Conservation (phyloP, 1,140 invertebrate species). For the Ridgeia piscesae region DNA sequence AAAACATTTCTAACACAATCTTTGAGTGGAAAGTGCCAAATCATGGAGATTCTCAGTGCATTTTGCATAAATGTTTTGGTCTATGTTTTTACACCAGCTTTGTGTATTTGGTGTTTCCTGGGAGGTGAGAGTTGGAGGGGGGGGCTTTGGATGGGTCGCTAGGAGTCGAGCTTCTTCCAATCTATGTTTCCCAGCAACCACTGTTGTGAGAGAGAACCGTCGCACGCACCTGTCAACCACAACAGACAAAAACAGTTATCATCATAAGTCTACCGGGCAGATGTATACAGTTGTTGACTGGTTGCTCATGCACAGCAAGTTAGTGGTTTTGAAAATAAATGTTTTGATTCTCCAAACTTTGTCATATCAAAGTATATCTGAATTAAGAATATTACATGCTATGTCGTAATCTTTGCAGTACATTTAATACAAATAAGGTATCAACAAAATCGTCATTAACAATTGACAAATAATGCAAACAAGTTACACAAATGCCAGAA, state of each 20-base stretch:
- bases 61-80: background rate
- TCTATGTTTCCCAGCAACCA: conserved; percentile 49
- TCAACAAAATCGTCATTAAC: too few relatives aligned
- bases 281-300: background rate
- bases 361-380: too few relatives aligned
- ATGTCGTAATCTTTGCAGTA: too few relatives aligned
- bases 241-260: conserved; percentile 20
- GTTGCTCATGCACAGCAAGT: too few relatives aligned
- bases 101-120: background rate
- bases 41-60: background rate
- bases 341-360: too few relatives aligned
- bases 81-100: background rate
- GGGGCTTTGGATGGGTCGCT: background rate
- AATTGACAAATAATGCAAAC: too few relatives aligned
- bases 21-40: background rate
- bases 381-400: too few relatives aligned
- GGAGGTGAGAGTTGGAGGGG: too few relatives aligned
- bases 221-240: conserved; percentile 35
- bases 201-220: conserved; percentile 35
- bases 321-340: too few relatives aligned
- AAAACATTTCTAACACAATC: background rate
- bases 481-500: too few relatives aligned
- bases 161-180: conserved; percentile 28
- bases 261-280: background rate
- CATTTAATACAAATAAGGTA: too few relatives aligned